Evolutionary conservation across 1,140 invertebrate species (phyloP).

Genomic region (Tetramorium alpestre): DNA sequence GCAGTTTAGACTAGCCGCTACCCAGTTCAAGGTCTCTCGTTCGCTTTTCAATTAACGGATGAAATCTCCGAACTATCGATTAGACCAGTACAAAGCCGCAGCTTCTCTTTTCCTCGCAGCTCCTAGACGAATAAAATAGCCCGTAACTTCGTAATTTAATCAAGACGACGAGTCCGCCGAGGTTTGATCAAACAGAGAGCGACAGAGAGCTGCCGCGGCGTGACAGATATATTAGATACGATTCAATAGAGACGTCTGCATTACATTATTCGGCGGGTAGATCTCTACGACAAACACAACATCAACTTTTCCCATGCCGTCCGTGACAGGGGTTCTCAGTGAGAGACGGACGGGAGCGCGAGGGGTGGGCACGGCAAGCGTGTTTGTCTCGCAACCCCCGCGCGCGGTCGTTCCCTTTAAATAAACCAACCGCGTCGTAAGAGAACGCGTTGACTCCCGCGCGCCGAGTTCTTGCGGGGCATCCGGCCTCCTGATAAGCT

Average conservation of each 20-base stretch:
- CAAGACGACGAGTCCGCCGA: constrained; percentile 67
- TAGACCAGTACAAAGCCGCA: constrained; percentile 17
- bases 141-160: constrained; percentile 80
- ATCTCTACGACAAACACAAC: constrained; percentile 84
- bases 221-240: constrained; percentile 85
- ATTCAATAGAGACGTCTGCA: constrained; percentile 81
- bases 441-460: constrained; percentile 68
- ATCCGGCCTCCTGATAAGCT: constrained; percentile 52
- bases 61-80: constrained; percentile 66
- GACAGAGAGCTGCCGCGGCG: constrained; percentile 47
- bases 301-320: constrained; percentile 85
- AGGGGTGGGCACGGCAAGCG: neutral
- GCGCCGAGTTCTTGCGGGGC: constrained; percentile 12
- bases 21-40: constrained; percentile 9
- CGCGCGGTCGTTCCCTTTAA: constrained; percentile 63
- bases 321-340: constrained; percentile 81
- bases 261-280: constrained; percentile 83
- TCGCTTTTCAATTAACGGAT: constrained; percentile 68
- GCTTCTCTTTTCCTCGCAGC: constrained; percentile 32
- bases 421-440: constrained; percentile 67
- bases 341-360: constrained; percentile 48
- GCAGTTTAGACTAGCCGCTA: neutral
- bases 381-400: constrained; percentile 62
- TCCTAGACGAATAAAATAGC: constrained; percentile 56
- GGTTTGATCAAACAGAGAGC: constrained; percentile 75